A percentile compares a stretch with the other conserved stretches of the same genome.
phyloP scores from a whole-genome alignment of 2,888 invertebrate genomes.

The Mactromeris polynyma region DNA sequence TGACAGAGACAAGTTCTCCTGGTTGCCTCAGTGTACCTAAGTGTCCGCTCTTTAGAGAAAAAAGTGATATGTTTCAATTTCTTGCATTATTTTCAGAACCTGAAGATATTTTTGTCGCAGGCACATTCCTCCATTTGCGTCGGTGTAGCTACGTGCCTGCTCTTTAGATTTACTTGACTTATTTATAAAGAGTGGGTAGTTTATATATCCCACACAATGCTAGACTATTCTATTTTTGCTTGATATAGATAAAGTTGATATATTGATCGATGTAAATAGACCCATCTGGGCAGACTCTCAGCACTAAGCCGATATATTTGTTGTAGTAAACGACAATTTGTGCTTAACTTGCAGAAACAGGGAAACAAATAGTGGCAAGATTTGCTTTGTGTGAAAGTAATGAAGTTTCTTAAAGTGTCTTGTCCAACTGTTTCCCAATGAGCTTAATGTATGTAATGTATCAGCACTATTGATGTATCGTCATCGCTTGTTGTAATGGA shows the following conservation, averaged over 20 bases:
- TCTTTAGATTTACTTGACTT: too few relatives aligned
- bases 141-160: too few relatives aligned
- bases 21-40: too few relatives aligned
- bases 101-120: too few relatives aligned
- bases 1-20: too few relatives aligned
- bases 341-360: background rate
- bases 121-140: too few relatives aligned
- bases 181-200: too few relatives aligned
- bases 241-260: background rate
- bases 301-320: constrained; percentile 9
- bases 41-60: too few relatives aligned
- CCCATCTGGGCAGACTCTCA: background rate
- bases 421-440: background rate
- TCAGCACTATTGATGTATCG: background rate
- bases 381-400: constrained; percentile 9
- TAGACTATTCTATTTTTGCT: background rate
- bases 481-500: background rate
- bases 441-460: background rate
- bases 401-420: constrained; percentile 10
- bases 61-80: too few relatives aligned
- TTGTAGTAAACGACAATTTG: background rate
- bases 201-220: background rate
- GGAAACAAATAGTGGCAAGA: background rate
- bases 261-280: background rate
- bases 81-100: too few relatives aligned